Conservation (phyloP, 2,888 invertebrate genomes). For the Xanthorhoe designata region DNA sequence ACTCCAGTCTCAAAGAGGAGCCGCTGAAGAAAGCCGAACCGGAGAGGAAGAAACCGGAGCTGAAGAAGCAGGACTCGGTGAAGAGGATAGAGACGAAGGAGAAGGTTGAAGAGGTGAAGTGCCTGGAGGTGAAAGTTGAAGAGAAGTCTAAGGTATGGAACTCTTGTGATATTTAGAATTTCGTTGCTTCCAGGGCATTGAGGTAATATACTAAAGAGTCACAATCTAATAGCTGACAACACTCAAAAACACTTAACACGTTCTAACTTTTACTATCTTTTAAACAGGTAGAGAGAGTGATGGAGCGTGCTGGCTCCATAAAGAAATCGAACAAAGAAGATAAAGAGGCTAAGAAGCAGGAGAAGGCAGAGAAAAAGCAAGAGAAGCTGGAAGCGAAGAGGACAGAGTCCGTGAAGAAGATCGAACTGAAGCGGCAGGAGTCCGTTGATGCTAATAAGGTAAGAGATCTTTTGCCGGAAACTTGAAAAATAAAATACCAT, state of each 20-base stretch:
- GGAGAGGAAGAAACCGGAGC: constrained; percentile 63
- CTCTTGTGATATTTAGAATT: too few relatives aligned
- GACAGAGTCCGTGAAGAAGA: constrained; percentile 68
- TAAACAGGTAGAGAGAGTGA: constrained; percentile 49
- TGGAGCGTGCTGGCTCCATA: constrained; percentile 69
- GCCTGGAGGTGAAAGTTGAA: constrained; percentile 53
- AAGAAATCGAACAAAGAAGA: constrained; percentile 63
- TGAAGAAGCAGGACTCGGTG: constrained; percentile 67
- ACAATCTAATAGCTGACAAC: too few relatives aligned
- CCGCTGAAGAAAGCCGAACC: constrained; percentile 59
- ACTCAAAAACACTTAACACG: too few relatives aligned
- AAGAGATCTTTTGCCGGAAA: not conserved
- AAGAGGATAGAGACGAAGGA: constrained; percentile 57
- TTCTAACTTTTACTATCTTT: not conserved
- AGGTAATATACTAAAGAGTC: too few relatives aligned
- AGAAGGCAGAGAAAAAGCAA: constrained; percentile 63
- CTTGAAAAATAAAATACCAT: too few relatives aligned
- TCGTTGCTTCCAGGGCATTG: too few relatives aligned
- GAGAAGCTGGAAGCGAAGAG: constrained; percentile 72
- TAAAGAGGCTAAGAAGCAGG: constrained; percentile 61
- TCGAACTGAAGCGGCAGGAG: constrained; percentile 73
- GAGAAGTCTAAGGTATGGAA: constrained; percentile 43
- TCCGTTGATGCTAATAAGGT: constrained; percentile 76
- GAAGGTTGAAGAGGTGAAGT: constrained; percentile 49
- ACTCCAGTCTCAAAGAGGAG: constrained; percentile 77